phyloP scores from a whole-genome alignment of 2,888 invertebrate species.

The Zhuqinia jingwanae region DNA sequence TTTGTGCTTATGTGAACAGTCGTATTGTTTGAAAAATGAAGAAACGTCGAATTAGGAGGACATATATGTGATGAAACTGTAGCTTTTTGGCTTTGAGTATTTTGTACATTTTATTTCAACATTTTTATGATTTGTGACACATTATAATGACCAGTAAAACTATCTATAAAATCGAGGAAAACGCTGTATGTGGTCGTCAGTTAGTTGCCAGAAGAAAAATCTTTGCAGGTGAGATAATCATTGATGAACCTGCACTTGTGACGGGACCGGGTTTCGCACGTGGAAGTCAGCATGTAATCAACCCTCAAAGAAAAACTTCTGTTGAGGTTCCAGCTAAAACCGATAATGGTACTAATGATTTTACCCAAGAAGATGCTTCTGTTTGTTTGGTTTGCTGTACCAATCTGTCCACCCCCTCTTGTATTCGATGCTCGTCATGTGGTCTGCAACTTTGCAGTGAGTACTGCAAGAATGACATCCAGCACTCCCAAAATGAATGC shows the following conservation, averaged over 20 bases:
- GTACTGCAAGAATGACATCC: neutral
- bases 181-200: slow-evolving; percentile 68
- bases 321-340: too few species aligned
- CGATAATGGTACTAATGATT: neutral
- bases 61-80: too few species aligned
- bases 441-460: slow-evolving; percentile 40
- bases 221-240: slow-evolving; percentile 72
- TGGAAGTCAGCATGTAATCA: neutral
- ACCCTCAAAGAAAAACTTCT: neutral
- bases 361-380: slow-evolving; percentile 17
- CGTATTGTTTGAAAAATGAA: too few species aligned
- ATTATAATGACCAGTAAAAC: slow-evolving; percentile 31
- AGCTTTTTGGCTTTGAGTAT: too few species aligned
- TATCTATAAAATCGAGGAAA: slow-evolving; percentile 49
- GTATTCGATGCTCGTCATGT: slow-evolving; percentile 29
- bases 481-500: slow-evolving; percentile 74
- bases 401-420: slow-evolving; percentile 12
- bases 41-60: too few species aligned
- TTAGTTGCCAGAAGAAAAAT: slow-evolving; percentile 74
- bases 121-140: neutral
- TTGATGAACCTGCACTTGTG: slow-evolving; percentile 74
- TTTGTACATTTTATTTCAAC: neutral
- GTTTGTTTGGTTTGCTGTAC: slow-evolving; percentile 71
- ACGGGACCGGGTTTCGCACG: slow-evolving; percentile 68
- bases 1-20: too few species aligned